phyloP scores from a whole-genome alignment of 2,113 vertebrate genomes.

The Callospermophilus lateralis region DNA sequence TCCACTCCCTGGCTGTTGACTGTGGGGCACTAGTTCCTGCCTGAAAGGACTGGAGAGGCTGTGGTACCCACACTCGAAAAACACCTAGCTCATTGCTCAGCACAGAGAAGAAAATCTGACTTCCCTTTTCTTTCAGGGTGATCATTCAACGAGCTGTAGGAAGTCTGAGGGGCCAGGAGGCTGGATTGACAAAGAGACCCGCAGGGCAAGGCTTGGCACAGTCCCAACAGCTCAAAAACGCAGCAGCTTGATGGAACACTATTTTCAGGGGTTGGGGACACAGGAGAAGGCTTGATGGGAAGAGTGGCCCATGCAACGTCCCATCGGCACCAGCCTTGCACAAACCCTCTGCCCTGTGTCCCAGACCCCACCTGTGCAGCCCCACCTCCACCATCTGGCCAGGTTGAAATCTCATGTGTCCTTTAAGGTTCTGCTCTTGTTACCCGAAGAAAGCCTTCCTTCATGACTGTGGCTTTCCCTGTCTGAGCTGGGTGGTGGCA shows the following conservation, averaged over 20 bases:
- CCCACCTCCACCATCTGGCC: neutral
- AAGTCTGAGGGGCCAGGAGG: neutral
- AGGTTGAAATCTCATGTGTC: neutral
- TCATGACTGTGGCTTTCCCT: neutral
- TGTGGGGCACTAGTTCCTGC: neutral
- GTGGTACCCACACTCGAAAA: neutral
- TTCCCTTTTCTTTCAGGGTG: neutral
- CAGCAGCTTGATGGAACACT: neutral
- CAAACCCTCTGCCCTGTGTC: neutral
- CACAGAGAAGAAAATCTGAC: neutral
- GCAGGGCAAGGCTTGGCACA: neutral
- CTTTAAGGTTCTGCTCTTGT: neutral
- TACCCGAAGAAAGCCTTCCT: neutral
- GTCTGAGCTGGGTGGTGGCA: neutral
- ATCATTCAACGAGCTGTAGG: neutral
- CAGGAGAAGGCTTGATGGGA: neutral
- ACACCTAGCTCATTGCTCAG: too few species aligned
- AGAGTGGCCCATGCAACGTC: neutral
- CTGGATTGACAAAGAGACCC: neutral
- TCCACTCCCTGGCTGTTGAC: accelerated
- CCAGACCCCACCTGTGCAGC: neutral
- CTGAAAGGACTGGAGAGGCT: neutral
- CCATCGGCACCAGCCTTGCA: neutral
- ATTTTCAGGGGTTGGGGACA: neutral
- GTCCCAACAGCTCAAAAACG: neutral